Evolutionary conservation across 2,888 invertebrate species (phyloP), one percentile per base, ranked within the genome.

Genomic region (Clunio marinus): DNA sequence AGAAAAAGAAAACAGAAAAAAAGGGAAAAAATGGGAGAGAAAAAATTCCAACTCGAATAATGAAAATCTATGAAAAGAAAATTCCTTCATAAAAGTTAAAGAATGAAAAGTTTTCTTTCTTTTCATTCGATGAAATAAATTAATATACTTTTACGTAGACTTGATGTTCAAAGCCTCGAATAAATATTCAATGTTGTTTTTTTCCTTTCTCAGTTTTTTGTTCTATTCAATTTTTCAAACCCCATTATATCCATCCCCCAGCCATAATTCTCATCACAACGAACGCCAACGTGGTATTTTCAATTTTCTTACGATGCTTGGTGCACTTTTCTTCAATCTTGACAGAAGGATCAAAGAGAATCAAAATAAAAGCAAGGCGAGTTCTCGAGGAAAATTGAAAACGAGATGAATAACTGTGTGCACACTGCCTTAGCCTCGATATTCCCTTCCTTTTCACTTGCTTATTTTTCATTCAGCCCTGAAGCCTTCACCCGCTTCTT

Each of bases 61-160:
- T 17, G 10, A 32, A 32, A 51, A 51, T 4, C 8, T 22, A 22
- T 22, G 51, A 51, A 51, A 5, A 45, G 10, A n/a, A 22, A 51
- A 22, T 51, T 51, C 41, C n/a, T 7, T n/a, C n/a, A n/a, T 4
- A 10, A 32, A 32, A 32, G 32, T 32, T 17, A 17, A 4, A 7
- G 51, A 4, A 5, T 20, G 62, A 62, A 62, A 62, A 32, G 7
- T 62, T 59, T 41, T 62, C 25, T 57, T 15, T 45, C n/a, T 57
- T 15, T 55, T n/a, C 8, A 1, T 55, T 25, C 25, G 17, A 51
- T 51, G 51, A 22, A 51, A 22, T 4, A 51, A 51, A 51, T 51
- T 51, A 51, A 51, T 22, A 22, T 51, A 51, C 51, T 51, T 51
- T 51, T 15, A 22, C 8, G 20, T 7, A 45, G 13, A 45, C 51